phyloP scores from a whole-genome alignment of 2,888 invertebrate genomes.

The Morinoia aosen region DNA sequence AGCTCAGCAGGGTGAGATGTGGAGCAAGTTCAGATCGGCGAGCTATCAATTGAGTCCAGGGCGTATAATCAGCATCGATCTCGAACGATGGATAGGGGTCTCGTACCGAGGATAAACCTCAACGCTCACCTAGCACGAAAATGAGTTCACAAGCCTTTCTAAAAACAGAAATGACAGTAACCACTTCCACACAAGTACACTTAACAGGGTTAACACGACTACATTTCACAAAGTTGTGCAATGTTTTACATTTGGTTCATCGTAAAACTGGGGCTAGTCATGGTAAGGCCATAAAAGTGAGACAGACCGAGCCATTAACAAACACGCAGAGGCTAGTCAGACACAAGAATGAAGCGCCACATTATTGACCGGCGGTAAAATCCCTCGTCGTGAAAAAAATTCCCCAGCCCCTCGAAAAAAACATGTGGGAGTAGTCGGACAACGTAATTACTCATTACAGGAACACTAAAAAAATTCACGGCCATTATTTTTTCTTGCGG shows the following conservation, averaged over 20 bases:
- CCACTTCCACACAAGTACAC: not conserved
- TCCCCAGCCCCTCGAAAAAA: not conserved
- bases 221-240: not conserved
- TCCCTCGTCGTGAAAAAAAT: not conserved
- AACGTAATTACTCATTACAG: not conserved
- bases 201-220: not conserved
- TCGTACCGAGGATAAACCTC: not conserved
- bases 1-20: conserved; percentile 19
- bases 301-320: not conserved
- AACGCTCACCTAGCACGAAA: not conserved
- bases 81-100: conserved; percentile 13
- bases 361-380: not conserved
- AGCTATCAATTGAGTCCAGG: conserved; percentile 37
- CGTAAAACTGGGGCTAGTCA: not conserved
- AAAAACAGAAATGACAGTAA: not conserved
- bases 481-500: not conserved
- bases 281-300: not conserved
- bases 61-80: conserved; percentile 46
- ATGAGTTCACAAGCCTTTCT: conserved; percentile 17
- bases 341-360: not conserved
- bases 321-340: not conserved
- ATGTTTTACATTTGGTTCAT: not conserved
- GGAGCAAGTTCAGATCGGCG: not conserved
- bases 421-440: not conserved
- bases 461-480: not conserved